Conservation (phyloP, 2,113 vertebrate species). For the Stigmatopora nigra region DNA sequence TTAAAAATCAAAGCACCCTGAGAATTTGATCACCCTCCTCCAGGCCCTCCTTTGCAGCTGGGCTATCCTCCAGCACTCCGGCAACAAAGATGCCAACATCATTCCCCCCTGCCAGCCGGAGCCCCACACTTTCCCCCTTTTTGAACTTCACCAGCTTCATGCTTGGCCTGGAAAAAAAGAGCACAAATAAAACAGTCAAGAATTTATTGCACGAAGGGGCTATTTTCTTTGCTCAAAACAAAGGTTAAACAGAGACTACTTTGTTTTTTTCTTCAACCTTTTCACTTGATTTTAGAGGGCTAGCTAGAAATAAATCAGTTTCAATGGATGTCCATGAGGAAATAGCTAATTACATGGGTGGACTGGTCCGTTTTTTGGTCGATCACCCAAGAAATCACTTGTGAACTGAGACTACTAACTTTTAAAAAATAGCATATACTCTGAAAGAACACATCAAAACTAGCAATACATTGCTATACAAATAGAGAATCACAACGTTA, state of each 20-base stretch:
- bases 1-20: constrained; percentile 73
- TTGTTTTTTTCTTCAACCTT: constrained; percentile 9
- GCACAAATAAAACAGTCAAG: constrained; percentile 9
- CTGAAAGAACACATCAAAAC: too few species aligned
- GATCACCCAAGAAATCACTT: too few species aligned
- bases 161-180: constrained; percentile 77
- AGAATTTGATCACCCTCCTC: constrained; percentile 99
- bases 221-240: background rate
- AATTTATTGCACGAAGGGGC: constrained; percentile 6
- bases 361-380: too few species aligned
- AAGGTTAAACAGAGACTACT: background rate
- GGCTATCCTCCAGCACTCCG: constrained; percentile 94
- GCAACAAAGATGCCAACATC: constrained; percentile 98
- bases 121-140: constrained; percentile 96
- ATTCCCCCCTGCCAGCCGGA: constrained; percentile 95
- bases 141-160: constrained; percentile 99
- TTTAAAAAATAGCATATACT: too few species aligned
- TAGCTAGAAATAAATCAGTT: too few species aligned
- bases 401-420: too few species aligned
- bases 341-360: too few species aligned
- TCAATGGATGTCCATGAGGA: too few species aligned
- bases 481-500: too few species aligned
- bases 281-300: too few species aligned
- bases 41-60: constrained; percentile 95
- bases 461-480: too few species aligned